A percentile compares a stretch with the other conserved stretches of the same genome.
Evolutionary conservation across 2,797 vertebrate species (phyloP).

Genomic region (Cuniculus paca): DNA sequence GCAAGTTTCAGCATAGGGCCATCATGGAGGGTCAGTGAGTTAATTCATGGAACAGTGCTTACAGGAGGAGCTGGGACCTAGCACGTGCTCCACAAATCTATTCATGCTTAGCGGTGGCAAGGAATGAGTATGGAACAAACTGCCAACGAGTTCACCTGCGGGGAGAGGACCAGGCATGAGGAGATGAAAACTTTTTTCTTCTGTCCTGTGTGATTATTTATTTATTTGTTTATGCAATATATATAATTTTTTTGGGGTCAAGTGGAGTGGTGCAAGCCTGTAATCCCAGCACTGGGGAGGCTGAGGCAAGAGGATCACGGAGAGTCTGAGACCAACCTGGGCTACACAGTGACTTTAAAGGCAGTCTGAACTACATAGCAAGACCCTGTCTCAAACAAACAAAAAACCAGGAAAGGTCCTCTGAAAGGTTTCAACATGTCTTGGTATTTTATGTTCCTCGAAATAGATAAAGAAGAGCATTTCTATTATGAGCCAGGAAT

Average conservation of each 20-base stretch:
- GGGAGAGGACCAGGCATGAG: background rate
- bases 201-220: background rate
- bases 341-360: background rate
- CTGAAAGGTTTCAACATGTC: conserved; percentile 47
- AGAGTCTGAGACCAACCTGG: background rate
- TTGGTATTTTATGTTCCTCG: conserved; percentile 60
- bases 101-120: background rate
- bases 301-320: background rate
- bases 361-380: background rate
- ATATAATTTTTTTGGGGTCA: background rate
- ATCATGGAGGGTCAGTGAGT: background rate
- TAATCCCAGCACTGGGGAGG: background rate
- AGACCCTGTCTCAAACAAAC: background rate
- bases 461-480: conserved; percentile 41
- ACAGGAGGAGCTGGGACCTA: background rate
- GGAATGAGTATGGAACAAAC: background rate
- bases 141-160: background rate
- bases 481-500: background rate
- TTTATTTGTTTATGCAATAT: background rate
- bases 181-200: background rate
- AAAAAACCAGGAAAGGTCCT: conserved; percentile 1
- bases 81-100: background rate
- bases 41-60: background rate
- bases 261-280: background rate
- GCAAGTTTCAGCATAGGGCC: background rate